Conservation (phyloP, 2,888 invertebrate genomes). For the Linnaemya vulpina region DNA sequence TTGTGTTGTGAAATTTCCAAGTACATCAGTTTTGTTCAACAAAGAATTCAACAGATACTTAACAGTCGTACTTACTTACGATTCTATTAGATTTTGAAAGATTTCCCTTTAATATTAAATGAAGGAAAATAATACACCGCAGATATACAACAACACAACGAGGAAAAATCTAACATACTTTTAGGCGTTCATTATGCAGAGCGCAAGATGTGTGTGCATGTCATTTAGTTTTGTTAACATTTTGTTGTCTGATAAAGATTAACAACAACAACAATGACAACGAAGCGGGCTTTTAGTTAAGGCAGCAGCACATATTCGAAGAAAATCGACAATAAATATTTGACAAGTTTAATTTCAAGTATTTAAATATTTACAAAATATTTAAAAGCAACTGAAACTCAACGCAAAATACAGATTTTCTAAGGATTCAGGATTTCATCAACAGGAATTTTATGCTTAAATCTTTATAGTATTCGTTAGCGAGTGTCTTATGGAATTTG, state of each 20-base stretch:
- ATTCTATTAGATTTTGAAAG: conserved; percentile 34
- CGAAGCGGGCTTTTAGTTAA: background rate
- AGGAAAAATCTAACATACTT: conserved; percentile 54
- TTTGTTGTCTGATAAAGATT: conserved; percentile 42
- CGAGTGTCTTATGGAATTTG: background rate
- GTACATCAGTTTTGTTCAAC: conserved; percentile 49
- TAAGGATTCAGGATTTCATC: background rate
- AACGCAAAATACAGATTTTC: conserved; percentile 7
- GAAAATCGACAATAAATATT: conserved; percentile 36
- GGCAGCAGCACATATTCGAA: background rate
- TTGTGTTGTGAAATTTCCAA: conserved; percentile 17
- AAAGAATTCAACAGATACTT: conserved; percentile 67
- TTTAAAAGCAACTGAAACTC: background rate
- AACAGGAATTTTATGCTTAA: background rate
- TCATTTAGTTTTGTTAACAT: conserved; percentile 1
- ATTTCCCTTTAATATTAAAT: conserved; percentile 33
- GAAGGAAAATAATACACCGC: background rate
- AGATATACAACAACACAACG: background rate
- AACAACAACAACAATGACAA: conserved; percentile 19
- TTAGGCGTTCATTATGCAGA: conserved; percentile 49
- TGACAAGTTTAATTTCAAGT: conserved; percentile 37
- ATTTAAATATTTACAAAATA: conserved; percentile 47
- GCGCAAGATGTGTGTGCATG: conserved; percentile 1
- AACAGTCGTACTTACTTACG: conserved; percentile 28
- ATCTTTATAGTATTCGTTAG: background rate